Evolutionary conservation across 2,113 vertebrate species (phyloP), one percentile per base, ranked within the genome.

Genomic region (Microcebus griseorufus): DNA sequence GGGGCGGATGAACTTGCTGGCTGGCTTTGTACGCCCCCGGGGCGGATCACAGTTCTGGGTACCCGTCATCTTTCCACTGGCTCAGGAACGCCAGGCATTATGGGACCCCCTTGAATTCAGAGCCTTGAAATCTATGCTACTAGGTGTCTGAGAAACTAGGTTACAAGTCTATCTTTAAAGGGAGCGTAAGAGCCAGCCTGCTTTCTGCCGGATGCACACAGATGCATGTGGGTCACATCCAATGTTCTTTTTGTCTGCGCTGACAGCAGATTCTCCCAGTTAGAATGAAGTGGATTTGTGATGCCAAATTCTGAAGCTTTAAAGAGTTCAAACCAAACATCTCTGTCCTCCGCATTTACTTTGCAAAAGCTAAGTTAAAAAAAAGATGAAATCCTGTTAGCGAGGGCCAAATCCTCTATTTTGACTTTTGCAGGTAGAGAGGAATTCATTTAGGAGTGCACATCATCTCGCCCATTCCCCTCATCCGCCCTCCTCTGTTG

Each of bases 81-180:
- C 32, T 70, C n/a, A 3, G 76, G 76, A 51, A 62, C 45, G 20
- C 23, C 16, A 55, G 79, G 76, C 67, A 32, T 60, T 27, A 27
- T 42, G 60, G 70, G 89, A 37, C 53, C 78, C 11, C 2, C 84
- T 87, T 79, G 70, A 81, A 93, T 92, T 39, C 65, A 48, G 80
- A 72, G 11, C 72, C 80, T 90, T 83, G 72, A 78, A 87, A 97
- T 97, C 93, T 96, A 55, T 94, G 97, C 95, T 58, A 95, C 94
- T 84, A 87, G 95, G 86, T 97, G 92, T 97, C 92, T 94, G 64
- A 96, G 96, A 95, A 97, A 95, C 67, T 42, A 72, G 96, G 92
- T 92, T 88, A 79, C 67, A 39, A 34, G 69, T 11, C 4, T 69
- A 10, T 83, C 93, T 98, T 89, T 42, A 45, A 64, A 97, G 69